Evolutionary conservation across 2,888 invertebrate species (phyloP).

Genomic region (Amiota minor): DNA sequence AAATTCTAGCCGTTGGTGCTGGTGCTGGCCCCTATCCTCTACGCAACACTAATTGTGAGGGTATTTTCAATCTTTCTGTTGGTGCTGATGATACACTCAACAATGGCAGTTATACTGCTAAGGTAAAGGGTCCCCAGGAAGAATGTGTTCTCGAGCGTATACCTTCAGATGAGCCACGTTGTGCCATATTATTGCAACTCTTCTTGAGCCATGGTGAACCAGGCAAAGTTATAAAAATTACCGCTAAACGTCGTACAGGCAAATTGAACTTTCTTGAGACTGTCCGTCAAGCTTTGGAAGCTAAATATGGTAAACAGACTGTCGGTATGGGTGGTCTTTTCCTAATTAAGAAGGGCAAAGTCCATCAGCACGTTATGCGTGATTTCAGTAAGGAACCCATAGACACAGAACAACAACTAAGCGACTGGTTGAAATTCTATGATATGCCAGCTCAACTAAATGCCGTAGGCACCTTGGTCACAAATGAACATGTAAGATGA

Average conservation of each 20-base stretch:
- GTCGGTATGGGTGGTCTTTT: constrained; percentile 93
- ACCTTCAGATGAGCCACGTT: constrained; percentile 82
- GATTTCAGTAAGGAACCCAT: constrained; percentile 88
- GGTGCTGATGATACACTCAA: constrained; percentile 75
- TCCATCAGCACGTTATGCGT: constrained; percentile 95
- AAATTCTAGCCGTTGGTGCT: constrained; percentile 85
- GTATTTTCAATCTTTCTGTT: constrained; percentile 84
- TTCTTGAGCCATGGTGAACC: constrained; percentile 82
- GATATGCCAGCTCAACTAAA: constrained; percentile 92
- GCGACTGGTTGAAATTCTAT: constrained; percentile 92
- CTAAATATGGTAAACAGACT: constrained; percentile 77
- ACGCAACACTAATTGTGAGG: constrained; percentile 89
- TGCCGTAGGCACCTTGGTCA: constrained; percentile 90
- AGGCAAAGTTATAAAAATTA: constrained; percentile 85
- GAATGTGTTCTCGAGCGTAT: constrained; percentile 79
- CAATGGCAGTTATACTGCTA: constrained; percentile 84
- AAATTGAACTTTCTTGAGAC: constrained; percentile 85
- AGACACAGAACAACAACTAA: constrained; percentile 81
- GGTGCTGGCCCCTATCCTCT: constrained; percentile 89
- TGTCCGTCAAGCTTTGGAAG: constrained; percentile 81
- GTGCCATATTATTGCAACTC: constrained; percentile 87
- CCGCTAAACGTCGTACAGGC: constrained; percentile 83
- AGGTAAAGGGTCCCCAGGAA: constrained; percentile 77
- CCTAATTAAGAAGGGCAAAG: constrained; percentile 85
- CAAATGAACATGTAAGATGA: constrained; percentile 83